These are phyloP conservation scores for Parochlus steinenii DNA, from an alignment of 2,888 invertebrate genomes.

Conservation along the genomic window DNA sequence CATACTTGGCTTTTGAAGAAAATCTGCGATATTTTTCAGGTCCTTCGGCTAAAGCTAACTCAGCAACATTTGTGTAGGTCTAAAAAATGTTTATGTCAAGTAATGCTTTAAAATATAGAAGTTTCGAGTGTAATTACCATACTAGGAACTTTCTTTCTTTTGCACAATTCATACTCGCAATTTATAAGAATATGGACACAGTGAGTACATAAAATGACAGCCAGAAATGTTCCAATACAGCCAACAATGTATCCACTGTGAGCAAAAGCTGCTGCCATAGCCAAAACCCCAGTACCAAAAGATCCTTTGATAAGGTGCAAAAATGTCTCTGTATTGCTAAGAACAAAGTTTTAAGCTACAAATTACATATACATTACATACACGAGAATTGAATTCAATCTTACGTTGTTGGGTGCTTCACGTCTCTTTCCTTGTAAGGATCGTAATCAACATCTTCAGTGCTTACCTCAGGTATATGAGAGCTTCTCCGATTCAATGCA, in stretches of 20 bases:
- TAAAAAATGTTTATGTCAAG: no score
- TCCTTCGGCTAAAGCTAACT: no score
- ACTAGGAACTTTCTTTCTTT: slow-evolving; percentile 36
- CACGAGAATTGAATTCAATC: slow-evolving; percentile 29
- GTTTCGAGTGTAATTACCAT: no score
- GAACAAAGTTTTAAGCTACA: slow-evolving; percentile 17
- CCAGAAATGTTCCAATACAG: slow-evolving; percentile 51
- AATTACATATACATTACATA: not conserved
- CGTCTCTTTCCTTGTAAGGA: slow-evolving; percentile 47
- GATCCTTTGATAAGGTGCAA: slow-evolving; percentile 79
- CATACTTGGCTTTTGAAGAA: no score
- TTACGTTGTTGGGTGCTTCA: slow-evolving; percentile 59
- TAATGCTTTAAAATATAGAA: no score
- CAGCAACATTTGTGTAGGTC: no score
- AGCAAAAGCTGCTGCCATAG: slow-evolving; percentile 75
- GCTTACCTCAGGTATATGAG: no score
- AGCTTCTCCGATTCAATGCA: no score
- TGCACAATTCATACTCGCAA: slow-evolving; percentile 44
- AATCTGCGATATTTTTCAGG: no score
- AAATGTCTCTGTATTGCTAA: slow-evolving; percentile 61
- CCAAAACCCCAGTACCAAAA: slow-evolving; percentile 80
- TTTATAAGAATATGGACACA: slow-evolving; percentile 71
- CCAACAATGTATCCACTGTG: slow-evolving; percentile 71
- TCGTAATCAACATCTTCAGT: no score
- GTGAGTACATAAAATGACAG: slow-evolving; percentile 71